Conservation (phyloP, 2,113 vertebrate genomes). For the Pollachius pollachius region DNA sequence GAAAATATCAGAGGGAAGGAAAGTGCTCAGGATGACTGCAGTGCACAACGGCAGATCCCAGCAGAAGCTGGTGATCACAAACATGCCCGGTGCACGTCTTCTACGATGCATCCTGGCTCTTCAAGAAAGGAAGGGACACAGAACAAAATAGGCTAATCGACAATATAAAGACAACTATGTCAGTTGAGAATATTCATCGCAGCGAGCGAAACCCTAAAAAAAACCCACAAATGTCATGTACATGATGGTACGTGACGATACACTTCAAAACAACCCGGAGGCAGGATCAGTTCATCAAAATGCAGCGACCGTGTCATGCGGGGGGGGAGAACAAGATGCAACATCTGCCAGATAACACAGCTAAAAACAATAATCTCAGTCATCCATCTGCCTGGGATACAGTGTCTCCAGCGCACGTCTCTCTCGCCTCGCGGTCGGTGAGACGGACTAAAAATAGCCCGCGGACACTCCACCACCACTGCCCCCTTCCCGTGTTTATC, state of each 20-base stretch:
- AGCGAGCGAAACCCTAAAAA: no score
- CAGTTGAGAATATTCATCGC: no score
- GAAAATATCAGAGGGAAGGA: no score
- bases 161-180: no score
- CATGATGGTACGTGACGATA: background rate
- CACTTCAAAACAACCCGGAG: background rate
- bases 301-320: slow-evolving; percentile 14
- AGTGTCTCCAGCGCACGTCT: no score
- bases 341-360: background rate
- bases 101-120: no score
- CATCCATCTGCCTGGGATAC: background rate
- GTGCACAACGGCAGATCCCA: no score
- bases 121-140: no score
- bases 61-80: no score
- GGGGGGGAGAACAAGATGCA: background rate
- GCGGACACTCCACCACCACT: background rate
- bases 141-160: no score
- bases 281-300: background rate
- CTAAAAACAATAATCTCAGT: slow-evolving; percentile 9
- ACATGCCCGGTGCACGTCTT: no score
- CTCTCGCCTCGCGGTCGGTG: background rate
- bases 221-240: background rate
- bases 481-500: slow-evolving; percentile 28
- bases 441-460: slow-evolving; percentile 17
- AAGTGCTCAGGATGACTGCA: no score